Base-by-base conservation (phyloP, 30 jellyfish, hydroid and myxozoan species). In the Aurelia coerulea region DNA sequence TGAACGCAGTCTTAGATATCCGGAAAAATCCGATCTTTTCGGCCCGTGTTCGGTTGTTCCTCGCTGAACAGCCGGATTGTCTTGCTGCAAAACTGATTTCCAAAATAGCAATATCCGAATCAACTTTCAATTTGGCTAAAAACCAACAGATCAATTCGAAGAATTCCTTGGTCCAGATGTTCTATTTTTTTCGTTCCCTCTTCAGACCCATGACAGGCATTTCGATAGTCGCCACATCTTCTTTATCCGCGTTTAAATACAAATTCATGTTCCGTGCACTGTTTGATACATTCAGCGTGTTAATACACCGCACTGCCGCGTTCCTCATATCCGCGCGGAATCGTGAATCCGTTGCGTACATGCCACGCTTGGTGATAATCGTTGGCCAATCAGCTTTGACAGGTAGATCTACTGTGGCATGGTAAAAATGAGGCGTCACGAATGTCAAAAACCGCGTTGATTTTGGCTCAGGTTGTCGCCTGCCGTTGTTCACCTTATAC, bases 171-270 rank as follows among this genome's bases (percentile, higher is more conserved):
- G 51, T 39, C 63, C 39, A 23, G 76, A 18, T 34, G 15, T 34
- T 41, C 50, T 39, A 83, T 29, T 59, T 86, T 35, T 87, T 75
- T 32, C 79, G 4, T 39, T 39, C 96, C 18, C 97, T 67, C 66
- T 90, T 90, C 32, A 90, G 86, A 67, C 97, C 97, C 97, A 90
- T 90, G 17, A 90, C 97, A 1, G 97, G 97, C 97, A 90, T 90
- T 76, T 90, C 97, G 68, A 81, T 81, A 13, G 94, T 66, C 23
- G 88, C 73, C 19, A 68, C 88, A 50, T 90, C 97, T 16, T 90
- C 97, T 50, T 68, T 75, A 31, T 90, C 92, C 12, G 76, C 74
- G 50, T 67, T 13, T 9, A 79, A 14, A 18, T 56, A 34, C 60
- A 64, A 29, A 23, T 68, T 60, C 50, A 65, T 33, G 33, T 53